Conservation (phyloP, 1,140 invertebrate genomes). For the Apis laboriosa region DNA sequence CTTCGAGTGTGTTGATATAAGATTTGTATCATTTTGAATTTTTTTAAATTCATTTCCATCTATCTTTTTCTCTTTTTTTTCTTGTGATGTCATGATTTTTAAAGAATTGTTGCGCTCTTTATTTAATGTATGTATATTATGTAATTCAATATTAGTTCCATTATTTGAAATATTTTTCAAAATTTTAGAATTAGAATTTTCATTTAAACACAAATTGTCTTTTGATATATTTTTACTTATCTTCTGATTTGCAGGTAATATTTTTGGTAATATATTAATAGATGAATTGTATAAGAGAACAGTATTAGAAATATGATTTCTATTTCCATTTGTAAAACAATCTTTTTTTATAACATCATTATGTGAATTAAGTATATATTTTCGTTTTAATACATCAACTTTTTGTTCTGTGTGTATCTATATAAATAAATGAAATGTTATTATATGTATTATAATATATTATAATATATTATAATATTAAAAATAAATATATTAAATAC, state of each 20-base stretch:
- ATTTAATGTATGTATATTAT: constrained; percentile 6
- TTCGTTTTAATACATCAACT: constrained; percentile 41
- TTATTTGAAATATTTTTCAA: constrained; percentile 16
- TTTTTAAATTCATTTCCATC: constrained; percentile 18
- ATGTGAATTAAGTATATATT: constrained; percentile 43
- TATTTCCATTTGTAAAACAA: constrained; percentile 13
- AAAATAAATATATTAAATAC: constrained; percentile 27
- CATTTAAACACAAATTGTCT: constrained; percentile 1
- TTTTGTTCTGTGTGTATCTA: constrained; percentile 35
- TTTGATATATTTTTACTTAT: not conserved
- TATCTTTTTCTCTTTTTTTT: constrained; percentile 11
- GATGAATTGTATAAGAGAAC: constrained; percentile 69
- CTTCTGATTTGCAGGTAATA: constrained; percentile 53
- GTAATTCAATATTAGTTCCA: not conserved
- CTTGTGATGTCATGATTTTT: not conserved
- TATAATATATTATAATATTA: not conserved
- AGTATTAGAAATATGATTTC: constrained; percentile 29
- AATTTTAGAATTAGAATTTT: not conserved
- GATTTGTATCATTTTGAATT: constrained; percentile 28
- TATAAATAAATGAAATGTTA: constrained; percentile 21
- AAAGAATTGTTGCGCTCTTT: not conserved
- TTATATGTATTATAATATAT: not conserved
- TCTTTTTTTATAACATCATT: constrained; percentile 47
- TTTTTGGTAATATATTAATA: constrained; percentile 79
- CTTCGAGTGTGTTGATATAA: constrained; percentile 14